Percentiles rank a stretch among this genome's conserved stretches.
These are phyloP conservation scores for Mamestra brassicae DNA, from an alignment of 2,888 invertebrate species.

Conservation along the genomic window DNA sequence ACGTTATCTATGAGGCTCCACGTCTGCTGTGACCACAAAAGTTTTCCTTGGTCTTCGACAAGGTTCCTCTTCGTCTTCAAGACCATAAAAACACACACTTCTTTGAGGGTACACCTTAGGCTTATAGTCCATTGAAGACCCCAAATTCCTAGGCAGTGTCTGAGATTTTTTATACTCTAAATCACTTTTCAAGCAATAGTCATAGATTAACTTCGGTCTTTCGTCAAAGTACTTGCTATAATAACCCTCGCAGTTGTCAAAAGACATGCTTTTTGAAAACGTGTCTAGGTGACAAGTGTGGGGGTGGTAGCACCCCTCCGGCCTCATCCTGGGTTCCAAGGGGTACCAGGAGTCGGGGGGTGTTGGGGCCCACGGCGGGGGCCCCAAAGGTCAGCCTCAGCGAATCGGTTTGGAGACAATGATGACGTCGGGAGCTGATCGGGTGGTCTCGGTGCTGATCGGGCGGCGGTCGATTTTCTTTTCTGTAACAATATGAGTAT, in stretches of 20 bases:
- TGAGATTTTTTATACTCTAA: slow-evolving; percentile 78
- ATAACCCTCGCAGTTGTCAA: slow-evolving; percentile 82
- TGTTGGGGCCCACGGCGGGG: slow-evolving; percentile 87
- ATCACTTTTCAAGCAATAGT: slow-evolving; percentile 87
- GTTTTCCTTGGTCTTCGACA: slow-evolving; percentile 68
- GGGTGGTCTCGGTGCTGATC: slow-evolving; percentile 96
- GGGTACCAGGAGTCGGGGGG: slow-evolving; percentile 83
- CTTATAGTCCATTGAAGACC: slow-evolving; percentile 80
- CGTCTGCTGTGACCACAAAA: slow-evolving; percentile 82
- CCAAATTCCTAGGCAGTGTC: slow-evolving; percentile 85
- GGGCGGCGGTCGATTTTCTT: slow-evolving; percentile 91
- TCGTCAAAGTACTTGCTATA: slow-evolving; percentile 86
- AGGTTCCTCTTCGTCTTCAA: slow-evolving; percentile 72
- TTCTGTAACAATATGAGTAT: slow-evolving; percentile 73
- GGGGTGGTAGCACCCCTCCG: slow-evolving; percentile 81
- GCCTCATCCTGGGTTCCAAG: slow-evolving; percentile 78
- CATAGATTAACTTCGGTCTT: slow-evolving; percentile 81
- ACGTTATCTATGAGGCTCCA: slow-evolving; percentile 86
- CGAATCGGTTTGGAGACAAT: slow-evolving; percentile 91
- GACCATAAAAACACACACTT: slow-evolving; percentile 83
- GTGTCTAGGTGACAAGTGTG: slow-evolving; percentile 73
- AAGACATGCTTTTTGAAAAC: slow-evolving; percentile 80
- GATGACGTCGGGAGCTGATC: slow-evolving; percentile 97
- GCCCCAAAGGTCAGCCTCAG: slow-evolving; percentile 89
- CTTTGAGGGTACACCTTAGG: slow-evolving; percentile 78